Base-by-base conservation (phyloP, 2,888 invertebrate genomes). In the Odontocolon sp. region DNA sequence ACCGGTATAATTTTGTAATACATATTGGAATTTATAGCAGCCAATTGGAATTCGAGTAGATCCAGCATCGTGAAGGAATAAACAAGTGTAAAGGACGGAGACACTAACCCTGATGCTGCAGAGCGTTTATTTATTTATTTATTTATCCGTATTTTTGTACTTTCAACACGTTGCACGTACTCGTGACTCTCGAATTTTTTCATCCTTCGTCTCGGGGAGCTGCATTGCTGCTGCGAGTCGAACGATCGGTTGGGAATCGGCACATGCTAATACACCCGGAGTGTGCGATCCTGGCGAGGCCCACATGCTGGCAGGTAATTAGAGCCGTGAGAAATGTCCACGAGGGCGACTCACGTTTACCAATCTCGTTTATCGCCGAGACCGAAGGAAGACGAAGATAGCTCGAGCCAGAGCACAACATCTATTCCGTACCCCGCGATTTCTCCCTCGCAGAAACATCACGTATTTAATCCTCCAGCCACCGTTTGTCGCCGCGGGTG, bases 281-380 rank as follows among this genome's bases (percentile, higher is more conserved):
- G 71, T 71, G 38, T 56, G 67, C 71, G 71, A 74, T 69, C 74
- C 56, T 68, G 36, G 68, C 61, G 66, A 61, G 76, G 76, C 67
- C 81, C 82, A 77, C 84, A 83, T 82, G 84, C 83, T 85, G 85
- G 86, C 86, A 84, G 83, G 83, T 85, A 85, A 86, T 86, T 85
- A 86, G 86, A 85, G 82, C 80, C 84, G 81, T 82, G 84, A 86
- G 82, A 83, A 82, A 85, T 85, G 84, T 85, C 82, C 82, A 83
- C 84, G 79, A 80, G 78, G 71, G 63, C 67, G 70, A 77, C 76
- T 71, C 59, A 67, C 36, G 63, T 73, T 40, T 75, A 61, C 74
- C 68, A 79, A 80, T 82, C 79, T 81, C 82, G 79, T 80, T 80
- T 80, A 80, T 59, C 80, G 74, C 70, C 38, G 79, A 64, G n/a